These are phyloP conservation scores for Tethya wilhelma DNA, from an alignment of 37 sponge, comb jelly and placozoan genomes.

Conservation along the genomic window DNA sequence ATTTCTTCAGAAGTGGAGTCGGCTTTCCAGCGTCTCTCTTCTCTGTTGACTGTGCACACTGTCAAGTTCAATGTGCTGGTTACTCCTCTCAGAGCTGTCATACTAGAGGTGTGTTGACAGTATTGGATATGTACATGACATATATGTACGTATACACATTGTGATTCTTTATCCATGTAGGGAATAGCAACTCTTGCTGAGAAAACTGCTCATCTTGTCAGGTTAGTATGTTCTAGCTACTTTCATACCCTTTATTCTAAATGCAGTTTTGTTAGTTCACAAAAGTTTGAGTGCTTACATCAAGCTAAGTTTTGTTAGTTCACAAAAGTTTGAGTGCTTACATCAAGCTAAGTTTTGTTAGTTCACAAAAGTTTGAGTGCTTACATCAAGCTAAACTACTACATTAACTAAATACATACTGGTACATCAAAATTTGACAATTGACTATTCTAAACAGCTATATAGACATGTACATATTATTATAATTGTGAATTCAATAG, in stretches of 20 bases:
- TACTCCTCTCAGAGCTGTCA: slow-evolving; percentile 57
- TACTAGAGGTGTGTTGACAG: slow-evolving; percentile 23
- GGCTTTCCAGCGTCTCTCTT: slow-evolving; percentile 46
- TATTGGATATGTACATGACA: neutral
- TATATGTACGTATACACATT: neutral
- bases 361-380: too few relatives aligned
- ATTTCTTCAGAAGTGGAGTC: slow-evolving; percentile 37
- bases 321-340: too few relatives aligned
- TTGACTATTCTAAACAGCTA: too few relatives aligned
- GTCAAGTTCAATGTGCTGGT: slow-evolving; percentile 59
- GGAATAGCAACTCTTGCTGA: slow-evolving; percentile 34
- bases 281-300: too few relatives aligned
- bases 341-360: too few relatives aligned
- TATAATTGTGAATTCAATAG: too few relatives aligned
- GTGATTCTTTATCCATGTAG: slow-evolving; percentile 16
- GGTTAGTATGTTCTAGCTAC: neutral
- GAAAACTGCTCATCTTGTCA: slow-evolving; percentile 2
- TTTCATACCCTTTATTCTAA: neutral
- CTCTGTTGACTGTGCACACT: slow-evolving; percentile 61
- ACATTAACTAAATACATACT: too few relatives aligned
- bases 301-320: too few relatives aligned
- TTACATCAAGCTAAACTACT: too few relatives aligned
- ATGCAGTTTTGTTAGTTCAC: neutral
- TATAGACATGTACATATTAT: too few relatives aligned
- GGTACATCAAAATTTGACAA: too few relatives aligned